These are phyloP conservation scores for Hyles vespertilio DNA, from an alignment of 1,140 invertebrate species.

Conservation along the genomic window DNA sequence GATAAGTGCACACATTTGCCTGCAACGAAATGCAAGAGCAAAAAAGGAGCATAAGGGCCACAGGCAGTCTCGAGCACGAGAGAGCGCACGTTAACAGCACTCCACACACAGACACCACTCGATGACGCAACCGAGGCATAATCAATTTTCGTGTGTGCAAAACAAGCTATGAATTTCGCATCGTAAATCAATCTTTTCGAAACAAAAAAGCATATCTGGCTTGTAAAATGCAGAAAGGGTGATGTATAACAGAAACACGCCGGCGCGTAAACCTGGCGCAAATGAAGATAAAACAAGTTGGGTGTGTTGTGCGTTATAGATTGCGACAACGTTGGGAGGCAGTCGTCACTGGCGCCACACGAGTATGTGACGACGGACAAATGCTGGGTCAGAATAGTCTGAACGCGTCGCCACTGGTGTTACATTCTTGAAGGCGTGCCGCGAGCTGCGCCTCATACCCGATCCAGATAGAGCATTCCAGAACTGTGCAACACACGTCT, in stretches of 20 bases:
- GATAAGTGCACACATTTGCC: too few relatives aligned
- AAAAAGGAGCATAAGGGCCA: too few relatives aligned
- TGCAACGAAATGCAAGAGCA: too few relatives aligned
- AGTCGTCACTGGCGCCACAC: neutral
- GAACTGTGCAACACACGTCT: too few relatives aligned
- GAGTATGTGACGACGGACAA: constrained; percentile 2
- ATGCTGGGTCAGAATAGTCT: constrained; percentile 2
- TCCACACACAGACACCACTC: neutral
- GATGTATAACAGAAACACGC: constrained; percentile 1
- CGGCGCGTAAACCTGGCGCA: neutral
- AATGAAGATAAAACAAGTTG: constrained; percentile 2
- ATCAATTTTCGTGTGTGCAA: constrained; percentile 7
- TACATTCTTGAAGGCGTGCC: too few relatives aligned
- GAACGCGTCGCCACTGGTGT: neutral
- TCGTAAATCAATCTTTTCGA: too few relatives aligned
- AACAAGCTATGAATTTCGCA: neutral
- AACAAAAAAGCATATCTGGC: too few relatives aligned
- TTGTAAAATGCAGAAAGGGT: neutral
- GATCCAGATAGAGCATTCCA: too few relatives aligned
- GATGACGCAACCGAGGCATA: neutral
- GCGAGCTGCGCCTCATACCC: too few relatives aligned
- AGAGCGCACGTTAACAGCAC: too few relatives aligned
- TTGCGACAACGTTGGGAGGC: constrained; percentile 4
- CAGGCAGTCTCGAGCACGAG: too few relatives aligned
- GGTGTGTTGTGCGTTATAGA: constrained; percentile 4